phyloP scores from a whole-genome alignment of 2,888 invertebrate species.

The Caenorhabditis wallacei region DNA sequence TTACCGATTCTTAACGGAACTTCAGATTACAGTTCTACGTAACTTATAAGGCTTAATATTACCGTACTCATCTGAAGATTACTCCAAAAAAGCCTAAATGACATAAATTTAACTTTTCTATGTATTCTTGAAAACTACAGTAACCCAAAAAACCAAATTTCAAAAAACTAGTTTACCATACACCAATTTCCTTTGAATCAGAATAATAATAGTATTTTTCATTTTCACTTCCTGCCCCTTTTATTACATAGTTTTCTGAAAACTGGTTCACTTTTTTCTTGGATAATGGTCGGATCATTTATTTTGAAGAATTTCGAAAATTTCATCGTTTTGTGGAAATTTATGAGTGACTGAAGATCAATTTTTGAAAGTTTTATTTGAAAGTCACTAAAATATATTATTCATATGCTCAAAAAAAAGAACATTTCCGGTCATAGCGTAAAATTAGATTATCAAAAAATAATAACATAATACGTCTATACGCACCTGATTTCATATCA shows the following conservation, averaged over 20 bases:
- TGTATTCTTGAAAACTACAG: no score
- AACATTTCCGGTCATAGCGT: conserved; percentile 19
- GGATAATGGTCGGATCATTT: no score
- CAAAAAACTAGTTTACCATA: neutral
- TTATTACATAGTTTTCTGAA: no score
- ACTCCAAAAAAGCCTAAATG: no score
- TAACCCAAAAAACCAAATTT: no score
- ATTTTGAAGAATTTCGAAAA: neutral
- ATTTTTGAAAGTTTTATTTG: neutral
- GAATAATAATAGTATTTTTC: no score
- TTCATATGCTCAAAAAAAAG: neutral
- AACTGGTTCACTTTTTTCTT: neutral
- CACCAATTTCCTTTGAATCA: neutral
- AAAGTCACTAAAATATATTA: neutral
- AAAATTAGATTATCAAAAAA: conserved; percentile 23
- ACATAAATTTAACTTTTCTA: no score
- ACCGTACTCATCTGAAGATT: no score
- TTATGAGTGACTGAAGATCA: neutral
- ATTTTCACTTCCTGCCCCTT: no score
- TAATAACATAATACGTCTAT: neutral
- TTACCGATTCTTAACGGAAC: no score
- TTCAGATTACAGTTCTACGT: no score
- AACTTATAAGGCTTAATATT: no score
- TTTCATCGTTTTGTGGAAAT: neutral
- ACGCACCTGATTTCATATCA: conserved; percentile 13